These are phyloP conservation scores for Melangyna quadrimaculata DNA, from an alignment of 2,888 invertebrate genomes.

Conservation along the genomic window DNA sequence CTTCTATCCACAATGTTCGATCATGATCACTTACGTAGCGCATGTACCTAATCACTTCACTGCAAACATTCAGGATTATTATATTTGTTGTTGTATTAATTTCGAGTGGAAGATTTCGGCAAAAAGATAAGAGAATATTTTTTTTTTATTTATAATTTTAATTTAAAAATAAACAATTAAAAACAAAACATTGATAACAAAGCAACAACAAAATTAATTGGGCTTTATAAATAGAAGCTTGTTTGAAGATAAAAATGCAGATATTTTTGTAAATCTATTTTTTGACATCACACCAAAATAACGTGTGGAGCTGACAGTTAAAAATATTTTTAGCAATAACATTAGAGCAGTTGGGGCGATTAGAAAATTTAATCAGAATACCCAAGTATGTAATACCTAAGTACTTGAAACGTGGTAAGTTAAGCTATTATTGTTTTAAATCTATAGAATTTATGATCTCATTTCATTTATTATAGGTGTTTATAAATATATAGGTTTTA, in stretches of 20 bases:
- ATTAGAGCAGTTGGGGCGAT: background rate
- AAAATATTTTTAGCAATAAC: background rate
- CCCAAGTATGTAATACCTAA: background rate
- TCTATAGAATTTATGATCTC: background rate
- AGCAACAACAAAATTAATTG: background rate
- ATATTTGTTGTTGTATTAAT: background rate
- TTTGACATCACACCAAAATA: background rate
- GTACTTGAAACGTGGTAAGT: background rate
- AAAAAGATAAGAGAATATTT: background rate
- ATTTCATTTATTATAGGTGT: background rate
- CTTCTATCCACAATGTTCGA: slow-evolving; percentile 1
- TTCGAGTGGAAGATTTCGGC: slow-evolving; percentile 20
- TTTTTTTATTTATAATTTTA: background rate
- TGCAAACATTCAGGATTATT: slow-evolving; percentile 4
- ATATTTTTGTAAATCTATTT: background rate
- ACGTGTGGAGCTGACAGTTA: too few relatives aligned
- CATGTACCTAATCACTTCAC: slow-evolving; percentile 26
- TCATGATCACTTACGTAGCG: slow-evolving; percentile 46
- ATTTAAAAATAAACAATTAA: background rate
- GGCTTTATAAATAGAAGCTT: background rate
- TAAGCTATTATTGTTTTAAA: background rate
- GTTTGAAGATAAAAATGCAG: background rate
- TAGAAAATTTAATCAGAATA: background rate
- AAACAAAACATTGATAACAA: background rate
- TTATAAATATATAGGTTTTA: background rate